phyloP scores from a whole-genome alignment of 2,113 vertebrate genomes.

The Cynoglossus semilaevis region DNA sequence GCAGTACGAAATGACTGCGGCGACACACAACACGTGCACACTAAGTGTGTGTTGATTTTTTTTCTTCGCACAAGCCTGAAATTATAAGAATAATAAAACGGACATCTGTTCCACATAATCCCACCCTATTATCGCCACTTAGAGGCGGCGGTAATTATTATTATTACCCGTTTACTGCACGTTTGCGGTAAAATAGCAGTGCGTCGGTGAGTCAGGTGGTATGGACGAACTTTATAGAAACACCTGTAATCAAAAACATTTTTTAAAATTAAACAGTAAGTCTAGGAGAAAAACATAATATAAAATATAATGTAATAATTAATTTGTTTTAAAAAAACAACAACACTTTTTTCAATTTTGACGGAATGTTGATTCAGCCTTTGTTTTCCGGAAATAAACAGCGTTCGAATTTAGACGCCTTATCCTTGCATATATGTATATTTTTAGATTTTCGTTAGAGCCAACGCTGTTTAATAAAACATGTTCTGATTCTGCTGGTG shows the following conservation, averaged over 20 bases:
- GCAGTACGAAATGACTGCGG: slow-evolving; percentile 52
- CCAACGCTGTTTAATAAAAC: slow-evolving; percentile 84
- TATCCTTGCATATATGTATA: slow-evolving; percentile 78
- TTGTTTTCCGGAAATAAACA: slow-evolving; percentile 65
- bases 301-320: neutral
- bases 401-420: slow-evolving; percentile 75
- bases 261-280: neutral
- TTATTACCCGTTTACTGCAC: neutral
- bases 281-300: slow-evolving; percentile 1
- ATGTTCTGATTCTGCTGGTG: slow-evolving; percentile 82
- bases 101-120: neutral
- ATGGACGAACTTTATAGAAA: slow-evolving; percentile 15
- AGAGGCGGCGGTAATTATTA: neutral
- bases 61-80: neutral
- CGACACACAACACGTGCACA: slow-evolving; percentile 17
- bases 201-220: slow-evolving; percentile 3
- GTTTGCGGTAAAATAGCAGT: slow-evolving; percentile 5
- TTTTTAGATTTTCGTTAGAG: slow-evolving; percentile 79
- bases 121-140: neutral
- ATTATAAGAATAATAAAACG: slow-evolving; percentile 4
- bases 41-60: neutral
- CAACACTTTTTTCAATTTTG: slow-evolving; percentile 1
- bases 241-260: slow-evolving; percentile 12
- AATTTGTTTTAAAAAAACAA: no score
- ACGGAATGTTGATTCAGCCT: slow-evolving; percentile 31